These are phyloP conservation scores for Hypotaenidia philippensis DNA, from an alignment of 2,797 vertebrate genomes.

Conservation along the genomic window DNA sequence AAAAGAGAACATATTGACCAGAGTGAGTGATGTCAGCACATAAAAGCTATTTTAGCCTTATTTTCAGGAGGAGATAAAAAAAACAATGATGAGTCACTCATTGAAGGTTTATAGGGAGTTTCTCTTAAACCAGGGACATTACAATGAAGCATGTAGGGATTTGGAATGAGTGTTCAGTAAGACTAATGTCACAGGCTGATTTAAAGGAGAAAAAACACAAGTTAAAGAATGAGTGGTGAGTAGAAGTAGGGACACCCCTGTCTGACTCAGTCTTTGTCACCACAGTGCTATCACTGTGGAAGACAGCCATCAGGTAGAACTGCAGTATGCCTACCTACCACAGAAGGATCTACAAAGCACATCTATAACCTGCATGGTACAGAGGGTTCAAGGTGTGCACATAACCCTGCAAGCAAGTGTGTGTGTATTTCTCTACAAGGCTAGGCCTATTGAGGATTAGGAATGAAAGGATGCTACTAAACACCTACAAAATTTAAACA, in stretches of 20 bases:
- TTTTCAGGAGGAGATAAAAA: neutral
- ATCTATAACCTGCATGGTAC: rapidly evolving
- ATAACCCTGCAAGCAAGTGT: neutral
- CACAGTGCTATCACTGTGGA: rapidly evolving
- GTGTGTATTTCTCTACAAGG: rapidly evolving
- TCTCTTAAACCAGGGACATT: neutral
- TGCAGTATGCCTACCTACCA: rapidly evolving
- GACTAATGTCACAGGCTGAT: neutral
- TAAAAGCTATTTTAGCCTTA: constrained; percentile 3
- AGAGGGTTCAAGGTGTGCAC: rapidly evolving
- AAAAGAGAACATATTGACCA: neutral
- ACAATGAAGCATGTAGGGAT: neutral
- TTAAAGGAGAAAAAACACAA: neutral
- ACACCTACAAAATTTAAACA: neutral
- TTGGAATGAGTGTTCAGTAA: neutral
- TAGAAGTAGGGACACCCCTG: rapidly evolving
- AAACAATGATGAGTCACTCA: neutral
- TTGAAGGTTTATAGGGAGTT: neutral
- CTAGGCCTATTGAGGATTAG: rapidly evolving
- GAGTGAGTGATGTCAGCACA: neutral
- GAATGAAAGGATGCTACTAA: neutral
- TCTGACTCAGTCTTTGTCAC: neutral
- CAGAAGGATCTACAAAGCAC: neutral
- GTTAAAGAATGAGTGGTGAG: neutral
- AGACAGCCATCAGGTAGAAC: neutral